Evolutionary conservation across 2,797 vertebrate genomes (phyloP).

Genomic region (Cephalopachus bancanus): DNA sequence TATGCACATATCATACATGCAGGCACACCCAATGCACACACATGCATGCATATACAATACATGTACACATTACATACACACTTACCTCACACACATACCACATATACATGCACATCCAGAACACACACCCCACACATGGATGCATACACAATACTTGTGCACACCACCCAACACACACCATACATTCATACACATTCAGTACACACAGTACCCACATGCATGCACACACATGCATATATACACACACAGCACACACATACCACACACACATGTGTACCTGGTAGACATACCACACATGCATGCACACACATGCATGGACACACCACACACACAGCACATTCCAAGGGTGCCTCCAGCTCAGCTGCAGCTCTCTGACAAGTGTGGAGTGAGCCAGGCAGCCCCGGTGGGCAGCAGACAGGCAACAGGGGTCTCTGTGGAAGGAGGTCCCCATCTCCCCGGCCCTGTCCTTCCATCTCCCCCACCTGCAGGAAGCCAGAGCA

Average conservation of each 20-base stretch:
- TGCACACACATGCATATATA: not conserved
- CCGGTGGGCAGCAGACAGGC: not conserved
- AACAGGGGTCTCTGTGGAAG: not conserved
- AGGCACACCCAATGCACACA: not conserved
- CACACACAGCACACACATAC: not conserved
- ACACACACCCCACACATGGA: no score
- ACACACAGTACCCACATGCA: not conserved
- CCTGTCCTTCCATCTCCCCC: no score
- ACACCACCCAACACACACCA: not conserved
- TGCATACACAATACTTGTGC: no score
- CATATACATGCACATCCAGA: no score
- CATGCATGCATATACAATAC: not conserved
- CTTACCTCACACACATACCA: not conserved
- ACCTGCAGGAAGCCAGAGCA: not conserved
- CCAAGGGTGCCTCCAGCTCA: not conserved
- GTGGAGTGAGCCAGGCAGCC: not conserved
- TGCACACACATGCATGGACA: no score
- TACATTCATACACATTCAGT: not conserved
- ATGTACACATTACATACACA: no score
- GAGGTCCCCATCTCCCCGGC: accelerated
- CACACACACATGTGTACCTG: no score
- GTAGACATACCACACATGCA: not conserved
- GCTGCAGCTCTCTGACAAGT: not conserved
- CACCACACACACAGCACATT: not conserved
- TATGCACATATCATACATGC: no score